These are phyloP conservation scores for Trypoxylus dichotomus DNA, from an alignment of 1,140 invertebrate species.

Conservation along the genomic window DNA sequence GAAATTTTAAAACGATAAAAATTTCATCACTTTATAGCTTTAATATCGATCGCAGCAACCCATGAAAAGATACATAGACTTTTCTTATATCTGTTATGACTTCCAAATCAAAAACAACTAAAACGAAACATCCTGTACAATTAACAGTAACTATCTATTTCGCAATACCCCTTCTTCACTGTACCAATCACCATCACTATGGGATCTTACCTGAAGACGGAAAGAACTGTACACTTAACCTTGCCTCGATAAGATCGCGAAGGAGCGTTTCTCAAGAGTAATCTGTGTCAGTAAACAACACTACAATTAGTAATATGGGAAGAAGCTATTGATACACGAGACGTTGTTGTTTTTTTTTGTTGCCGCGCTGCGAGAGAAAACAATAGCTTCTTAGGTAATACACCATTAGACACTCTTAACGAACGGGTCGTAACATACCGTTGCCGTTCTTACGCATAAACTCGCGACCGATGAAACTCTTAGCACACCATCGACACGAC, in stretches of 20 bases:
- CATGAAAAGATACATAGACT: too few relatives aligned
- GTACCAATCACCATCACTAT: neutral
- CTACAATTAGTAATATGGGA: conserved; percentile 20
- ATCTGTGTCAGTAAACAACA: conserved; percentile 22
- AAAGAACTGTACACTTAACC: neutral
- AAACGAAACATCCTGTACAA: too few relatives aligned
- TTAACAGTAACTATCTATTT: too few relatives aligned
- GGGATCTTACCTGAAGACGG: neutral
- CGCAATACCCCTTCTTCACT: too few relatives aligned
- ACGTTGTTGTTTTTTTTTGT: neutral
- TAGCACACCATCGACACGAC: neutral
- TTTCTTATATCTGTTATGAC: too few relatives aligned
- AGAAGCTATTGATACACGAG: conserved; percentile 8
- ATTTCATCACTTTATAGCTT: too few relatives aligned
- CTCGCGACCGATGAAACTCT: neutral
- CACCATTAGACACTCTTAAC: conserved; percentile 16
- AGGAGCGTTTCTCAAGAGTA: conserved; percentile 1
- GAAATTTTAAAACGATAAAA: too few relatives aligned
- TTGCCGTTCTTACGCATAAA: conserved; percentile 5
- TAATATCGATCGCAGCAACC: too few relatives aligned
- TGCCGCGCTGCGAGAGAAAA: neutral
- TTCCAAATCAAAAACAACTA: too few relatives aligned
- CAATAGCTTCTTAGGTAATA: conserved; percentile 1
- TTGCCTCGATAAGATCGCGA: neutral
- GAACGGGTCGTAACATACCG: neutral